Base-by-base conservation (phyloP, 2,113 vertebrate species). In the Tangachromis dhanisi region DNA sequence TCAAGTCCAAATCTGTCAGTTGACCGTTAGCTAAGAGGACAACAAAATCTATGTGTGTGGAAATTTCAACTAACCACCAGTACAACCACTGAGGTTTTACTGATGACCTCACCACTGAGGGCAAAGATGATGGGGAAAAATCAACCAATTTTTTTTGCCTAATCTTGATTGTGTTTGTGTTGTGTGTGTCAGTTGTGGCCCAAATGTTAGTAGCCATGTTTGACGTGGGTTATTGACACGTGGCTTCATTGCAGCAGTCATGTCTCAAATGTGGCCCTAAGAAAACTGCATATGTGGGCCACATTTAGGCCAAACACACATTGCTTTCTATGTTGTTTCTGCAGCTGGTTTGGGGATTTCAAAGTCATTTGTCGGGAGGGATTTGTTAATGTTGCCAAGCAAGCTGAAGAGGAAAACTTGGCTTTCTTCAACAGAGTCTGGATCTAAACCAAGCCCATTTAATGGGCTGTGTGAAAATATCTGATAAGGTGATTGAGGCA, bases 401-500 rank as follows among this genome's bases (percentile, higher is more conserved):
- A 51, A 51, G 16, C 73, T 78, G 17, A 78, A 49, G 71, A n/a
- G 42, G 24, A 49, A 31, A 78, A 31, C 10, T 19, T 49, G 71
- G 42, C 42, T 29, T 49, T 78, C 42, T 78, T 78, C 42, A 49
- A 12, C 71, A 31, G 68, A 76, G 24, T 29, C 71, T 76, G 71
- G 71, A 76, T 76, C 71, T 76, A 42, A 47, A 76, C 71, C 42
- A 76, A 76, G 16, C 6, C 1, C 24, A 29, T 33, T 33, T 78
- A 31, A 31, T 78, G 45, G 45, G 45, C 45, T 78, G 26, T 51
- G 45, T 78, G 45, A 78, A 78, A 29, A 49, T 78, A 31, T 78
- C 73, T 33, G 73, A 51, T 78, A 31, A 78, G 45, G 26, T 78
- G 73, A 78, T n/a, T 78, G 73, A 78, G 42, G 71, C 71, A 29